Evolutionary conservation across 2,797 vertebrate species (phyloP), one percentile per base, ranked within the genome.

Genomic region (Pampus argenteus): DNA sequence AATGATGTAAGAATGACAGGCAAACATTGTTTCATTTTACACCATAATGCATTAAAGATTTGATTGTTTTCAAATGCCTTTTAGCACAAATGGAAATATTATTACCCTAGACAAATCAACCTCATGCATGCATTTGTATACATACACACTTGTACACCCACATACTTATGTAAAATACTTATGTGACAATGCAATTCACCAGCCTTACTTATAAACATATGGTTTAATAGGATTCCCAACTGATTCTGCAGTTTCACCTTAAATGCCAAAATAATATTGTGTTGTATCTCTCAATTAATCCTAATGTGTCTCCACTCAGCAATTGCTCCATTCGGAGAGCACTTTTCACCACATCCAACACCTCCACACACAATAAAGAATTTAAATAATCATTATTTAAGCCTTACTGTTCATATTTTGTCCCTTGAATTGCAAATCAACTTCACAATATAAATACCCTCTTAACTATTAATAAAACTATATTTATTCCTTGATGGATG

Each of bases 1-100:
- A 81, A 86, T 66, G 20, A 81, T 56, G 48, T 66, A 31, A 68
- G 25, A 71, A 68, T 71, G 76, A 78, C 58, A n/a, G 47, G 2
- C 26, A 48, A 79, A 71, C 57, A 57, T 14, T 47, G 66, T 62
- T 81, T 71, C 58, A 78, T 71, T 73, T n/a, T 47, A 70, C 2
- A 1, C 28, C 22, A 1, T 48, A 56, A 48, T 61, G 67, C 40
- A 51, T 76, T 36, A 44, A 68, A 71, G 40, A 79, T 71, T 8
- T 67, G 38, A 71, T 59, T 23, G 45, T 44, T 70, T 63, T 78
- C 58, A 60, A 83, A 77, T 3, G 51, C 14, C 18, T 57, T 70
- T 75, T 18, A 55, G 56, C 40, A 31, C 1, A 74, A 81, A 82
- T 73, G 22, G 22, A 79, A 67, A 54, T 56, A 77, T 76, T 65